A percentile compares a stretch with the other conserved stretches of the same genome.
These are phyloP conservation scores for Noctua comes DNA, from an alignment of 2,888 invertebrate species.

Conservation along the genomic window DNA sequence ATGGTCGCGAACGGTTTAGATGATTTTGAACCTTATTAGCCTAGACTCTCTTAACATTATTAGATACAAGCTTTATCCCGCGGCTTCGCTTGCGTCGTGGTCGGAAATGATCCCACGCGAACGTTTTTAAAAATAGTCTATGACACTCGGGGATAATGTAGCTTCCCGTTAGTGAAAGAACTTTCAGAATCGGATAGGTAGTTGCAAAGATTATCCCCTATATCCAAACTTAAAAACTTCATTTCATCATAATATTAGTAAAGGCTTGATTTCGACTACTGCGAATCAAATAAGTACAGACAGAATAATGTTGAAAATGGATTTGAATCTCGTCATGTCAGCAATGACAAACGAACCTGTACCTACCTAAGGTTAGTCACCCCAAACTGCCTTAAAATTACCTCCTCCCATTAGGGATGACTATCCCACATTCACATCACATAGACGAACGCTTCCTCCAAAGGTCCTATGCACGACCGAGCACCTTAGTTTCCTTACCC, in stretches of 20 bases:
- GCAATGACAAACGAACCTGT: background rate
- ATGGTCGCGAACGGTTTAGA: background rate
- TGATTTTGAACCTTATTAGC: background rate
- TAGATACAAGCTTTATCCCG: background rate
- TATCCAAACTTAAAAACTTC: background rate
- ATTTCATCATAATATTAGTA: background rate
- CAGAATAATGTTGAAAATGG: background rate
- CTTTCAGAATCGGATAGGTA: background rate
- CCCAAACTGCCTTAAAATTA: background rate
- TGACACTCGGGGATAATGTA: background rate
- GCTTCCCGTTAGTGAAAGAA: background rate
- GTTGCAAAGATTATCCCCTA: background rate
- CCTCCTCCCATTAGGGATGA: background rate
- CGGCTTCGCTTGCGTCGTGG: background rate
- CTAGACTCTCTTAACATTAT: background rate
- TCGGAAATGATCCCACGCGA: background rate
- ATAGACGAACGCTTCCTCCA: constrained; percentile 1
- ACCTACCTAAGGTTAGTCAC: background rate
- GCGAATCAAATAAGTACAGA: background rate
- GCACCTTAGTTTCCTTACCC: constrained; percentile 20
- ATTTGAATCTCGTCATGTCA: background rate
- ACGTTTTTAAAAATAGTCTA: background rate
- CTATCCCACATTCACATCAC: background rate
- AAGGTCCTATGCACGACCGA: constrained; percentile 7
- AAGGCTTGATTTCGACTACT: background rate